These are phyloP conservation scores for Hucho hucho DNA, from an alignment of 2,113 vertebrate genomes.

Conservation along the genomic window DNA sequence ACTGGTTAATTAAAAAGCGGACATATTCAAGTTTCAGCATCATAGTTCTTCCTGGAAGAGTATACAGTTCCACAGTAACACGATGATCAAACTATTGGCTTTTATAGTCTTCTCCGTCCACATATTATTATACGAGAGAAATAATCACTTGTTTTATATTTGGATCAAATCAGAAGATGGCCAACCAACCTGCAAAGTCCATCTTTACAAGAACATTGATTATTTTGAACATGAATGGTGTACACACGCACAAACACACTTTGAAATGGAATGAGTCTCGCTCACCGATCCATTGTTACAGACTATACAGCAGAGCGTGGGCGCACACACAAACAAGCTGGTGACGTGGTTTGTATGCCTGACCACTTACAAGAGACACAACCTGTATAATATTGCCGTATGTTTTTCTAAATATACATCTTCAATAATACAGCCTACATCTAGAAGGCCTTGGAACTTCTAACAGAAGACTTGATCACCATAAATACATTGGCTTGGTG, in stretches of 20 bases:
- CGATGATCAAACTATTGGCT: slow-evolving; percentile 66
- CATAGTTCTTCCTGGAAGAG: slow-evolving; percentile 39
- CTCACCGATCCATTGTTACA: slow-evolving; percentile 57
- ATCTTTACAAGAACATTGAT: slow-evolving; percentile 8
- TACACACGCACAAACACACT: slow-evolving; percentile 20
- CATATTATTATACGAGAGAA: not conserved
- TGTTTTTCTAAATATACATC: slow-evolving; percentile 60
- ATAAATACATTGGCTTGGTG: slow-evolving; percentile 44
- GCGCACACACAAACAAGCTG: slow-evolving; percentile 5
- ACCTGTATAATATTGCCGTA: slow-evolving; percentile 79
- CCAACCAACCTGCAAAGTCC: not conserved
- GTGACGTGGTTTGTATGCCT: too few species aligned
- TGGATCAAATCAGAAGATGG: slow-evolving; percentile 64
- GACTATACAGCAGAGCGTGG: slow-evolving; percentile 15
- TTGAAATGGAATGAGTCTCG: slow-evolving; percentile 65
- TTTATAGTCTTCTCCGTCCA: slow-evolving; percentile 41
- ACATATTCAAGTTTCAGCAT: slow-evolving; percentile 70
- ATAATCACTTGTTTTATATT: slow-evolving; percentile 24
- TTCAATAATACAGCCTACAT: slow-evolving; percentile 43
- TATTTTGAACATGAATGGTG: slow-evolving; percentile 9
- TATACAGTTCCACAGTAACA: slow-evolving; percentile 56
- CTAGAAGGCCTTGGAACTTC: slow-evolving; percentile 66
- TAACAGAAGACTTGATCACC: slow-evolving; percentile 46
- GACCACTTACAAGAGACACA: slow-evolving; percentile 26
- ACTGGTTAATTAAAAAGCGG: slow-evolving; percentile 49